Evolutionary conservation across 2,797 vertebrate genomes (phyloP), one percentile per base, ranked within the genome.

Genomic region (Coracias cyanogaster): DNA sequence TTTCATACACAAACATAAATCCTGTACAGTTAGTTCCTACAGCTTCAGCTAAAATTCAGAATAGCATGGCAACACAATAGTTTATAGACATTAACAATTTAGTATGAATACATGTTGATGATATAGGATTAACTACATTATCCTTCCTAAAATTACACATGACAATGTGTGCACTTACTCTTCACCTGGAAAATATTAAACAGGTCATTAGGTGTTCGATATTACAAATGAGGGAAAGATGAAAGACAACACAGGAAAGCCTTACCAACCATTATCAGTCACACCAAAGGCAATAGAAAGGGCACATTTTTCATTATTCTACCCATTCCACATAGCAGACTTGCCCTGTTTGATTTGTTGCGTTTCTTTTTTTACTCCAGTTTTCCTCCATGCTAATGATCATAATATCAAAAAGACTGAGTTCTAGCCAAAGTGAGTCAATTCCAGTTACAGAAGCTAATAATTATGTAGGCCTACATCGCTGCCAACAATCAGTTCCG

Each of bases 1-100:
- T 67, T 72, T 94, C 62, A 76, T 51, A 31, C 28, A 62, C 82
- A 81, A 89, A 92, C 89, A 70, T 69, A 55, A 89, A 64, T 86
- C 57, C 31, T 74, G 41, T 22, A 67, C 15, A n/a, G 45, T 65
- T 83, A 92, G 62, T 52, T 74, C 45, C 29, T 46, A 72, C 33
- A 62, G 48, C 61, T 60, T 72, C 61, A 19, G 15, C 33, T 70
- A 72, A 86, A 69, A 77, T 41, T 85, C 46, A 78, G 46, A 93
- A 94, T 35, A 78, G 28, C 52, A 35, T 88, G 65, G 62, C 21
- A 74, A 69, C 55, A 90, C 45, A 88, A 41, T 26, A 84, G 15
- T 85, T 93, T 82, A 86, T 14, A 79, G 60, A 70, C 45, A 35
- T 52, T 64, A 43, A 91, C 76, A 77, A 37, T 33, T 49, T n/a